Conservation (phyloP, 2,888 invertebrate genomes). For the Acanthosepion pharaonis region DNA sequence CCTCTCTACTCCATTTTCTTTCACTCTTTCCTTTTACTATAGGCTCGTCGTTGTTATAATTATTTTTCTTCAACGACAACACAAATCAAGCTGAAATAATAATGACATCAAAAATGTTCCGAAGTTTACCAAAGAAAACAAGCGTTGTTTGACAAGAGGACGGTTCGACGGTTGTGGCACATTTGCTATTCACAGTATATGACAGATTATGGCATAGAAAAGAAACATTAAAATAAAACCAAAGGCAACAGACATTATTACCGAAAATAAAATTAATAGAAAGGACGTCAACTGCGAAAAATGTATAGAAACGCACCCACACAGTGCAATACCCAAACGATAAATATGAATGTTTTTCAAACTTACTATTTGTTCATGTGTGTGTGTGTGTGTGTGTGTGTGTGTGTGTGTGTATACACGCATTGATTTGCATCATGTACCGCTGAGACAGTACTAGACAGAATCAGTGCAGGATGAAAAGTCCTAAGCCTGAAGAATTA, state of each 20-base stretch:
- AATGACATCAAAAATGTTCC: neutral
- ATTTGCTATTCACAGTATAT: neutral
- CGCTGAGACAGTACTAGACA: no score
- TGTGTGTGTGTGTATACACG: neutral
- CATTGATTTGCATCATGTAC: no score
- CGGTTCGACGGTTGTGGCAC: neutral
- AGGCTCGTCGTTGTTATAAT: neutral
- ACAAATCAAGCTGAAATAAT: slow-evolving; percentile 18
- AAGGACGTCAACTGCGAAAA: neutral
- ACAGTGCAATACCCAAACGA: no score
- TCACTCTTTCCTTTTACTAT: neutral
- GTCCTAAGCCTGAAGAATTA: no score
- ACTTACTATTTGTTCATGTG: neutral
- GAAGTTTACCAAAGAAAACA: neutral
- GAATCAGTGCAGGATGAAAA: no score
- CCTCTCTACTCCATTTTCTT: neutral
- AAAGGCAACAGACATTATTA: neutral
- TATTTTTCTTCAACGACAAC: neutral
- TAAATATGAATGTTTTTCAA: no score
- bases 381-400: neutral
- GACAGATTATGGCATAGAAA: neutral
- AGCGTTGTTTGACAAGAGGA: neutral
- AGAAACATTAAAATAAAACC: neutral
- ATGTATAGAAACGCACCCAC: neutral
- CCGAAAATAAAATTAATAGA: neutral